phyloP scores from a whole-genome alignment of 2,113 vertebrate species.

The Actenoides lindsayi region DNA sequence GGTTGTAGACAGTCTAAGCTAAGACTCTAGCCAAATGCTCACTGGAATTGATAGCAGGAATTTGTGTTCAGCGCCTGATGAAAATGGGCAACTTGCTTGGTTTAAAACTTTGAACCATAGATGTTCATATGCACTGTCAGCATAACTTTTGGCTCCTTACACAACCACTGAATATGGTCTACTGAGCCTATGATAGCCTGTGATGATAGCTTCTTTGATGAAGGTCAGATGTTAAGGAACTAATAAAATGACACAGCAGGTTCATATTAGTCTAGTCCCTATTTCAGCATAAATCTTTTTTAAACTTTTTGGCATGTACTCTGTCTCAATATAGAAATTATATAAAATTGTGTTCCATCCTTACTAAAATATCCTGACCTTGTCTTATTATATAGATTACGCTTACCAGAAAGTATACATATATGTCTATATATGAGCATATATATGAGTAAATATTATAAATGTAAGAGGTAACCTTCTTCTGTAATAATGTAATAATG shows the following conservation, averaged over 20 bases:
- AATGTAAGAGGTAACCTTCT: background rate
- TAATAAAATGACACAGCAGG: conserved; percentile 40
- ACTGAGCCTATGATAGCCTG: background rate
- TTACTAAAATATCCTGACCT: background rate
- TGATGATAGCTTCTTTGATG: conserved; percentile 24
- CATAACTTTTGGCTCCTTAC: background rate
- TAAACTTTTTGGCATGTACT: background rate
- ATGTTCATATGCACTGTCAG: background rate
- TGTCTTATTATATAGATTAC: background rate
- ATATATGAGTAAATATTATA: background rate
- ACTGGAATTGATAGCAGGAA: background rate
- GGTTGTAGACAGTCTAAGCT: background rate
- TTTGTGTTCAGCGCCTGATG: background rate
- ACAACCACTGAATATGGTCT: conserved; percentile 12
- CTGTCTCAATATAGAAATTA: background rate
- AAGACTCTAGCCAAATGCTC: background rate
- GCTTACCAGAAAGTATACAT: background rate
- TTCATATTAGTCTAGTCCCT: conserved; percentile 4
- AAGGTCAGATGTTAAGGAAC: conserved; percentile 26
- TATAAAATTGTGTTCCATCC: background rate
- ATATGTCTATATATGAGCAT: background rate
- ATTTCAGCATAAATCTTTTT: conserved; percentile 5
- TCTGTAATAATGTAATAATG: background rate
- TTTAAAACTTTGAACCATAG: background rate
- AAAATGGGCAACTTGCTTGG: background rate